Evolutionary conservation across 2,113 vertebrate genomes (phyloP), one percentile per base, ranked within the genome.

Genomic region (Semicossyphus pulcher): DNA sequence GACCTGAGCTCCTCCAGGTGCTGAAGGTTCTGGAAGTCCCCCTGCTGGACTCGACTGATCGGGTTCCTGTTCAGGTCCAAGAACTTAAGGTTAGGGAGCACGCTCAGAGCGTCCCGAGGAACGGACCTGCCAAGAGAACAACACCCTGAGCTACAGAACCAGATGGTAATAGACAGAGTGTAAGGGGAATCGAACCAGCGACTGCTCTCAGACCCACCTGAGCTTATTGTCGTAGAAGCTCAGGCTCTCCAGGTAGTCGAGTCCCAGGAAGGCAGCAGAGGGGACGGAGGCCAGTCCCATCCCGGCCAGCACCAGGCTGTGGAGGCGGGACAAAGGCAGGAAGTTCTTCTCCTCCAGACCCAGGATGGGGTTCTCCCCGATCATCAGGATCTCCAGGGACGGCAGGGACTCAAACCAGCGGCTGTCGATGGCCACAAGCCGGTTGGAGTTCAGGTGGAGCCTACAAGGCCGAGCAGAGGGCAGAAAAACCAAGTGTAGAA

Each of bases 361-460:
- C 42, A 93, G 85, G 56, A 95, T 94, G 11, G 94, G 94, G 77
- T 95, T 95, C 69, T 95, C 95, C 8, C 95, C 95, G 3, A 95
- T 93, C 95, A 95, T 95, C 28, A 95, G 89, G 63, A 95, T 95
- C 88, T 95, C 94, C 73, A 95, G 84, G n/a, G 92, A 94, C 0
- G 94, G 95, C 47, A 95, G 88, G n/a, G 91, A 89, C 60, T 94
- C 89, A 25, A 95, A 95, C 95, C 95, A 95, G 26, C 87, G 92
- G 34, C 92, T 93, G 80, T 94, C 90, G 1, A 95, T 94, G 45
- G 93, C 81, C 32, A 86, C 86, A 48, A 95, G 82, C 7, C 88
- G 91, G 80, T 95, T 95, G 44, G 95, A 94, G 68, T 95, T 95
- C 14, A 95, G 90, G 65, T 95, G 94, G 39, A 95, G 92, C 80